A percentile compares a stretch with the other conserved stretches of the same genome.
These are phyloP conservation scores for Maniola hyperantus DNA, from an alignment of 2,888 invertebrate species.

Conservation along the genomic window DNA sequence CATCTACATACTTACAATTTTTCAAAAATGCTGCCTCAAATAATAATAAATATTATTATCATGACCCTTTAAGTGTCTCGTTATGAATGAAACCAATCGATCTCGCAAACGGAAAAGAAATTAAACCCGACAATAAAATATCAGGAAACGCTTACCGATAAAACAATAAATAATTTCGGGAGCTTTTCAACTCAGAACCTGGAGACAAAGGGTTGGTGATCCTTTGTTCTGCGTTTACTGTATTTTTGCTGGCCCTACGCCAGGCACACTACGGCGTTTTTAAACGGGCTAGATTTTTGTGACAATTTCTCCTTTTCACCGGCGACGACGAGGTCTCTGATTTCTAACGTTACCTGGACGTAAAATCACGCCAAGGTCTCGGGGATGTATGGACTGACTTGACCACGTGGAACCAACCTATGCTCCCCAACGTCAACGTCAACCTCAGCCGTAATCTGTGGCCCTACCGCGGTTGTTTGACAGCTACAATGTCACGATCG, in stretches of 20 bases:
- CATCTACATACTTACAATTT: too few relatives aligned
- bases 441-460: too few relatives aligned
- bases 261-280: neutral
- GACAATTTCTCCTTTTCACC: neutral
- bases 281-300: slow-evolving; percentile 4
- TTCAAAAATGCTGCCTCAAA: too few relatives aligned
- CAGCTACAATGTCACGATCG: too few relatives aligned
- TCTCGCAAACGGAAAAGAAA: slow-evolving; percentile 12
- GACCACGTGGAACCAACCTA: too few relatives aligned
- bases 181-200: slow-evolving; percentile 4
- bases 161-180: slow-evolving; percentile 20
- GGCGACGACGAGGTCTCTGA: too few relatives aligned
- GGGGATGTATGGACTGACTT: too few relatives aligned
- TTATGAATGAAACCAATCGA: neutral
- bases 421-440: too few relatives aligned
- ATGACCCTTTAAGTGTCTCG: neutral
- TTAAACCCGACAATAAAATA: slow-evolving; percentile 1
- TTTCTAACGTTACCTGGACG: too few relatives aligned
- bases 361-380: too few relatives aligned
- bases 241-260: slow-evolving; percentile 20
- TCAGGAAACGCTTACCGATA: slow-evolving; percentile 12
- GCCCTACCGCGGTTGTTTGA: too few relatives aligned
- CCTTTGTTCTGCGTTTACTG: slow-evolving; percentile 23
- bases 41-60: too few relatives aligned
- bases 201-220: slow-evolving; percentile 17